phyloP scores from a whole-genome alignment of 2,888 invertebrate genomes.

The Lampropteryx suffumata region DNA sequence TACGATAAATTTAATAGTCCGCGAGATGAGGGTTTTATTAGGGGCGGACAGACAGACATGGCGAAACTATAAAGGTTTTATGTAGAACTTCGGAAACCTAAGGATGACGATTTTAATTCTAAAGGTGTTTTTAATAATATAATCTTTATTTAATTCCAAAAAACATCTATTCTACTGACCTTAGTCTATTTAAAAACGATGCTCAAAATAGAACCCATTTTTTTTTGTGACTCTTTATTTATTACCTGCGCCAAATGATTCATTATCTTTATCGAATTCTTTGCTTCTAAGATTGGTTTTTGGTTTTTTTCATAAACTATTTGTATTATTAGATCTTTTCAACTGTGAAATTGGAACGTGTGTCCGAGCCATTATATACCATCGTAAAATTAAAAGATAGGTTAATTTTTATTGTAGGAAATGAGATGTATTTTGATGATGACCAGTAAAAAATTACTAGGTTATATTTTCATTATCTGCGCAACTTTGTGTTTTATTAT shows the following conservation, averaged over 20 bases:
- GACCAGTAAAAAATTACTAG: background rate
- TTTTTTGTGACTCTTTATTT: constrained; percentile 7
- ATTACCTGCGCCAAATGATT: constrained; percentile 16
- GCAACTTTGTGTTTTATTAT: background rate
- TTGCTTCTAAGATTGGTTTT: constrained; percentile 1
- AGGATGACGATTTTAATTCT: too few relatives aligned
- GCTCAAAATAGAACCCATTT: background rate
- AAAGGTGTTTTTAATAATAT: too few relatives aligned
- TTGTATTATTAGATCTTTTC: constrained; percentile 13
- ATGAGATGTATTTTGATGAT: constrained; percentile 2
- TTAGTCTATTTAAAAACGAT: background rate
- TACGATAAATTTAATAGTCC: too few relatives aligned
- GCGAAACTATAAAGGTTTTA: too few relatives aligned
- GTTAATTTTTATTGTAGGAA: constrained; percentile 19
- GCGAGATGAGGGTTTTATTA: too few relatives aligned
- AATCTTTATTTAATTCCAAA: background rate
- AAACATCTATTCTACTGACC: background rate
- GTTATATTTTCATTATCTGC: background rate
- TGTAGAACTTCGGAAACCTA: too few relatives aligned
- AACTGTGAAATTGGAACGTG: constrained; percentile 22
- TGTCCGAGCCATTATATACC: constrained; percentile 10
- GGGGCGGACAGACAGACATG: too few relatives aligned
- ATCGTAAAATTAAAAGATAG: constrained; percentile 25
- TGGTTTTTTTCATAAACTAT: background rate
- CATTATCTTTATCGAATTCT: constrained; percentile 7